Evolutionary conservation across 2,888 invertebrate genomes (phyloP).

Genomic region (Drosophila paracracens): DNA sequence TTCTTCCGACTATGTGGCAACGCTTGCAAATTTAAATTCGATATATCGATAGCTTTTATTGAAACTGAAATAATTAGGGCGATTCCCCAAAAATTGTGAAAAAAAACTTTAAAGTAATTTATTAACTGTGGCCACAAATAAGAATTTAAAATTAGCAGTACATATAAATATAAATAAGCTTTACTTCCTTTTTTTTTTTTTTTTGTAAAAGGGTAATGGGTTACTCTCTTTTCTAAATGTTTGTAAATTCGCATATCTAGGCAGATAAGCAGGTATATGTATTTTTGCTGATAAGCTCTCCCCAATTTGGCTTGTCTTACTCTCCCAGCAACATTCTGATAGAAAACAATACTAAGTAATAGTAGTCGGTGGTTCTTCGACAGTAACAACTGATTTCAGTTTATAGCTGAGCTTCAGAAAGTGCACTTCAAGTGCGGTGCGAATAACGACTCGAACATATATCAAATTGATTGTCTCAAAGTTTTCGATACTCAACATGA

Average conservation of each 20-base stretch:
- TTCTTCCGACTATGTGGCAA: conserved; percentile 21
- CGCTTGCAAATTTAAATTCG: neutral
- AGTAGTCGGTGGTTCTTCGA: neutral
- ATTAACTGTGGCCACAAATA: neutral
- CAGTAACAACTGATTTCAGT: conserved; percentile 18
- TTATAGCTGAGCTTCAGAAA: conserved; percentile 17
- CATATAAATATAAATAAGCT: neutral
- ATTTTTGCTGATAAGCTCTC: neutral
- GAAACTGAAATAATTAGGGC: neutral
- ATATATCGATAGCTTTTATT: conserved; percentile 31
- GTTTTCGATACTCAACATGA: conserved; percentile 66
- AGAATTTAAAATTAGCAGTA: neutral
- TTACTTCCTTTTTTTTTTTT: neutral
- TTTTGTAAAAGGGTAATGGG: no score
- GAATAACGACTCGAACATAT: conserved; percentile 11
- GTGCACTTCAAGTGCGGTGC: conserved; percentile 12
- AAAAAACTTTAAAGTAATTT: no score
- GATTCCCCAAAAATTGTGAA: no score
- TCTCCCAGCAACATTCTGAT: conserved; percentile 18
- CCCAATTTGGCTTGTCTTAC: conserved; percentile 4
- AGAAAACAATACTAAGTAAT: neutral
- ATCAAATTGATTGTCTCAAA: neutral
- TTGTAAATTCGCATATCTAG: neutral
- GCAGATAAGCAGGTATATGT: neutral
- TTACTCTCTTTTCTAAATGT: neutral